phyloP scores from a whole-genome alignment of 2,113 vertebrate genomes.

The Laticauda laticaudata region DNA sequence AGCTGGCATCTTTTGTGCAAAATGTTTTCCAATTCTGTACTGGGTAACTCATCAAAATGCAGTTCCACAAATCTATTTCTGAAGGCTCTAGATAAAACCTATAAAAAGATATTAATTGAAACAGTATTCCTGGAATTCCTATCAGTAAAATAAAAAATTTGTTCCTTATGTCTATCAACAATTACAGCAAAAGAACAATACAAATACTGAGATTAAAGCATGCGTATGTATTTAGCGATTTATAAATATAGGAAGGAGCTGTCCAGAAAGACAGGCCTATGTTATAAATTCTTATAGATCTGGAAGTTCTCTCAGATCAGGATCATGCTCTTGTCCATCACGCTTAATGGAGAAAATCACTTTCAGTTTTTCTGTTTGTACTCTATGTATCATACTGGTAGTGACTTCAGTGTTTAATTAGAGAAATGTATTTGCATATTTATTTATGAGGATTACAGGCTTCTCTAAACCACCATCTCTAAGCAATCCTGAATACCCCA shows the following conservation, averaged over 20 bases:
- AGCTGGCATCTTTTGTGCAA: conserved; percentile 90
- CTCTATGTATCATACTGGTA: background rate
- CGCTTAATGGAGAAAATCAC: background rate
- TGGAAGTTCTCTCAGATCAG: background rate
- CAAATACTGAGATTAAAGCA: background rate
- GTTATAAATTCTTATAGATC: background rate
- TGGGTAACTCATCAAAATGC: conserved; percentile 94
- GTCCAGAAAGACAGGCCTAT: background rate
- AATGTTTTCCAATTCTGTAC: conserved; percentile 87
- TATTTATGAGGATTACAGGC: background rate
- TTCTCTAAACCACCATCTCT: background rate
- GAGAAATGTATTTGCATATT: background rate
- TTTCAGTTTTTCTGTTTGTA: background rate
- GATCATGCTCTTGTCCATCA: background rate
- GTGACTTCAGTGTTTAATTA: background rate
- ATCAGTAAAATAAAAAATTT: background rate
- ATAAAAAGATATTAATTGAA: conserved; percentile 5
- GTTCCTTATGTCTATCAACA: background rate
- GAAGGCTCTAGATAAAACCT: conserved; percentile 95
- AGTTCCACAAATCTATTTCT: conserved; percentile 96
- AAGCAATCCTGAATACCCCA: background rate
- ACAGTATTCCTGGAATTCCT: background rate
- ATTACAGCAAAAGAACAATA: background rate
- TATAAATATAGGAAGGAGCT: background rate
- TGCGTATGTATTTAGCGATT: background rate